A percentile compares a stretch with the other conserved stretches of the same genome.
phyloP scores from a whole-genome alignment of 1,140 invertebrate species.

The Archivesica marissinica region DNA sequence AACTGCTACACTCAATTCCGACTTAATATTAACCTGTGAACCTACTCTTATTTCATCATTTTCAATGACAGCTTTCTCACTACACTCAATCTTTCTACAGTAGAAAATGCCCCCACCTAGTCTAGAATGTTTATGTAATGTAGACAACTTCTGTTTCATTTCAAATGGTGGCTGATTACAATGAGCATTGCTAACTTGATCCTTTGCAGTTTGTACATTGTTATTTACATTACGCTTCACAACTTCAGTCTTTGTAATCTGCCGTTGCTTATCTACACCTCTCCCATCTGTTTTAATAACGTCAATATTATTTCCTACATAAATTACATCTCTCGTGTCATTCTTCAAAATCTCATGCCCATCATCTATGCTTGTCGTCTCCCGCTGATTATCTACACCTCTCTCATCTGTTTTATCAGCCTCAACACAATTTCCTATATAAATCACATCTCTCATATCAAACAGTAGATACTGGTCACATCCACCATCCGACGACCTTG shows the following conservation, averaged over 20 bases:
- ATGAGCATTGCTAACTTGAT: too few relatives aligned
- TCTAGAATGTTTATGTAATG: slow-evolving; percentile 27
- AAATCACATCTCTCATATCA: slow-evolving; percentile 15
- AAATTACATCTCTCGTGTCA: slow-evolving; percentile 10
- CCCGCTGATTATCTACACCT: not conserved
- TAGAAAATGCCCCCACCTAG: not conserved
- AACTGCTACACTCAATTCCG: too few relatives aligned
- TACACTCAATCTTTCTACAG: slow-evolving; percentile 26
- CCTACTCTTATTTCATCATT: not conserved
- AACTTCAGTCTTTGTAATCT: too few relatives aligned
- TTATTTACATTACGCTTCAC: too few relatives aligned
- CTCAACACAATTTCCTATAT: not conserved
- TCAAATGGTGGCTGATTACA: too few relatives aligned
- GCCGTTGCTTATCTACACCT: not conserved
- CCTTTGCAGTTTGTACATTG: too few relatives aligned
- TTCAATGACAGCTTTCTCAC: not conserved
- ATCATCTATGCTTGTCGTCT: too few relatives aligned
- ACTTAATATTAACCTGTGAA: not conserved
- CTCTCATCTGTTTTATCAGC: not conserved
- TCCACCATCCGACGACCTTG: not conserved
- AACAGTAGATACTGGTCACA: slow-evolving; percentile 31
- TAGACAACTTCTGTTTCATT: not conserved
- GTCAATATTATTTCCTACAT: not conserved
- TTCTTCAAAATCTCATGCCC: too few relatives aligned
- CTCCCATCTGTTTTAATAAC: not conserved